Evolutionary conservation across 1,140 invertebrate species (phyloP), one percentile per base, ranked within the genome.

Genomic region (Caerostris extrusa): DNA sequence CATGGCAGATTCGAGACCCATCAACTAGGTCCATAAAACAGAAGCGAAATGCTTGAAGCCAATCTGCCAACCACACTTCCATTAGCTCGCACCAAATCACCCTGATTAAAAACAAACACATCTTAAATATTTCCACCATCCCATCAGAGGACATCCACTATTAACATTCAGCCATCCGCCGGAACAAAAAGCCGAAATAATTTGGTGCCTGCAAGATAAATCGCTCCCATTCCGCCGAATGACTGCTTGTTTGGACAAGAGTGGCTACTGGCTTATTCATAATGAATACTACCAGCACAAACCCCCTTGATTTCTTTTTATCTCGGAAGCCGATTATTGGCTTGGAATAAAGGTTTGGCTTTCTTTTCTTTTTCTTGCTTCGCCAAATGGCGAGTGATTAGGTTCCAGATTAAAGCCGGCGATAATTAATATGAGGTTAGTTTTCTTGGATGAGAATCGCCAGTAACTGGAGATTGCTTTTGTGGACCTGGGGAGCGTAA

Each of bases 391-490:
- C 12, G 10, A 67, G 61, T n/a, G 61, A 67, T 67, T 67, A 67
- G 14, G 61, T 67, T 67, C 61, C 12, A 67, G 61, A 67, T 67
- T 67, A n/a, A 5, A 12, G 61, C 61, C 61, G 61, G 12, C 61
- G 61, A 67, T 17, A 67, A 67, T 67, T 67, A 67, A 67, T 67
- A 67, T 67, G 61, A 67, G 61, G 61, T 67, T 5, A 67, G 61
- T 67, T 67, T 67, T 67, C 61, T 67, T 12, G 14, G 17, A 34
- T 3, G 17, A n/a, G 61, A 17, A 64, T 64, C 61, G 12, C 61
- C 12, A 64, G 17, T 67, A 67, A 67, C 12, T 67, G 61, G 61
- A 67, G 61, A 67, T 67, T n/a, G 4, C 61, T 67, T n/a, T 67
- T 67, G n/a, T 67, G 12, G 14, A n/a, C n/a, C 5, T n/a, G 61